Evolutionary conservation across 2,113 vertebrate genomes (phyloP).

Genomic region (Elephantulus edwardii): DNA sequence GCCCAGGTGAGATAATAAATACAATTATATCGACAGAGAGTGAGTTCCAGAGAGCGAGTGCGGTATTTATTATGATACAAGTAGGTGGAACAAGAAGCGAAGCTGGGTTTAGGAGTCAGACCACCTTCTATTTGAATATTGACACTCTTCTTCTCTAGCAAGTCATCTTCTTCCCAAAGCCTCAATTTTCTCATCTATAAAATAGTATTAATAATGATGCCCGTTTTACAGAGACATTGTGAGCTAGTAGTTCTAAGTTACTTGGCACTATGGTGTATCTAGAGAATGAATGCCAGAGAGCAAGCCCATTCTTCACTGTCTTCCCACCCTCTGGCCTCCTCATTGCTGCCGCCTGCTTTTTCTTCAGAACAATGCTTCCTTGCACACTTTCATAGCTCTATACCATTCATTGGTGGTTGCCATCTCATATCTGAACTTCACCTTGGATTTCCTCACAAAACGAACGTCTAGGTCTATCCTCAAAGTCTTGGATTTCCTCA

Average conservation of each 20-base stretch:
- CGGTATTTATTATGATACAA: neutral
- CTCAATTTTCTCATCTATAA: conserved; percentile 10
- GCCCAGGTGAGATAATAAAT: neutral
- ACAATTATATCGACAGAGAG: neutral
- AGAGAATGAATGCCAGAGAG: neutral
- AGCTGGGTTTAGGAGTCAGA: neutral
- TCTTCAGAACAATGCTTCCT: neutral
- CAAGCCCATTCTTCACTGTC: neutral
- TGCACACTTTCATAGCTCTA: neutral
- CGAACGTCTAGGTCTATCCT: neutral
- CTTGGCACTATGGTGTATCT: neutral
- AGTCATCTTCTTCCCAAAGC: neutral
- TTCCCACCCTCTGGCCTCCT: neutral
- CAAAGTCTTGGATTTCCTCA: conserved; percentile 30
- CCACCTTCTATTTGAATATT: neutral
- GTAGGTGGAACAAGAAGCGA: neutral
- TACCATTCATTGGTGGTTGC: conserved; percentile 13
- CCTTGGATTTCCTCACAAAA: conserved; percentile 38
- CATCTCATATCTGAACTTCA: neutral
- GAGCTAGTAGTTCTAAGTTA: neutral
- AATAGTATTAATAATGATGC: neutral
- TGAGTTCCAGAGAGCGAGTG: too few species aligned
- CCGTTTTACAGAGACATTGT: neutral
- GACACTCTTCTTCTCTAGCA: neutral
- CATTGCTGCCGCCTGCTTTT: neutral